phyloP scores from a whole-genome alignment of 2,113 vertebrate genomes.

The Trogon melanurus region DNA sequence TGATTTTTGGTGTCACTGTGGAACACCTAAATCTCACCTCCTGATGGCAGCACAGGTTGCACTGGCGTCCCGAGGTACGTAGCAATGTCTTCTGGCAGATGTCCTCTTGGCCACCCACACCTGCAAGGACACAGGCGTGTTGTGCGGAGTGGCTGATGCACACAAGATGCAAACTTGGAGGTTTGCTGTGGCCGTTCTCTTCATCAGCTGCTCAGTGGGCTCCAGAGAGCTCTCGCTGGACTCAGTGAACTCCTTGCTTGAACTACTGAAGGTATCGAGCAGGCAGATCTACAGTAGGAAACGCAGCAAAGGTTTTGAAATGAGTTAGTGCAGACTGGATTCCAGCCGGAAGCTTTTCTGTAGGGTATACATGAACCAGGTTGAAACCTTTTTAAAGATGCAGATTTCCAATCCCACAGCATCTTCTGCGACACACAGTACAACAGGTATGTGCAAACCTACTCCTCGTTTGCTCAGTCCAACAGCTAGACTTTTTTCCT shows the following conservation, averaged over 20 bases:
- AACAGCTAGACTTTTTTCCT: not conserved
- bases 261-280: not conserved
- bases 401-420: not conserved
- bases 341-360: not conserved
- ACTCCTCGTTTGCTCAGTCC: not conserved
- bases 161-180: not conserved
- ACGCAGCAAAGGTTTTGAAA: not conserved
- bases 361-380: not conserved
- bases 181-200: not conserved
- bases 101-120: not conserved
- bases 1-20: not conserved
- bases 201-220: not conserved
- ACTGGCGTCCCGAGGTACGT: not conserved
- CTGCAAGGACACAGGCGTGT: too few relatives aligned
- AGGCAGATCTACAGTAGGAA: not conserved
- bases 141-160: not conserved
- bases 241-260: not conserved
- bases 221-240: not conserved
- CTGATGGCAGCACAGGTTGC: not conserved
- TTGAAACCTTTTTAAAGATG: not conserved
- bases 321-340: not conserved
- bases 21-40: not conserved
- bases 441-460: not conserved
- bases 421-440: not conserved
- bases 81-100: not conserved